These are phyloP conservation scores for Eclectus roratus DNA, from an alignment of 2,113 vertebrate species.

Conservation along the genomic window DNA sequence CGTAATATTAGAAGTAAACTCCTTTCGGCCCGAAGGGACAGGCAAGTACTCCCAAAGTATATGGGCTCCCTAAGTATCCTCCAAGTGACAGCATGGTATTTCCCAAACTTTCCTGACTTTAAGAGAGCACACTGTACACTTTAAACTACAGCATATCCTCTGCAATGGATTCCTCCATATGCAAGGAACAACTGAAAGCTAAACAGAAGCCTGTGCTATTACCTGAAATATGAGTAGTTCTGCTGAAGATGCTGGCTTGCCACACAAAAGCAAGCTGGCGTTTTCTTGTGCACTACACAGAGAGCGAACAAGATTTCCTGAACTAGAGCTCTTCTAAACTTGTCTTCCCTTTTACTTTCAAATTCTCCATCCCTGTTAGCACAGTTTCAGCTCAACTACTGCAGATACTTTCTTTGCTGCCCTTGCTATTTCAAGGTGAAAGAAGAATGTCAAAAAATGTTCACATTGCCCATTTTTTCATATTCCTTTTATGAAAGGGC, in stretches of 20 bases:
- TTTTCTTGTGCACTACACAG: background rate
- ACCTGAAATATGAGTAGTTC: background rate
- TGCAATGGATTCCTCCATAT: background rate
- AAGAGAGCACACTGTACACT: background rate
- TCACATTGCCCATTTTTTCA: background rate
- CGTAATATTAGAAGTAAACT: background rate
- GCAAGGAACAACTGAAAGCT: background rate
- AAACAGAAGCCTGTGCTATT: background rate
- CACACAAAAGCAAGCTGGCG: background rate
- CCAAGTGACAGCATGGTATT: rapidly evolving
- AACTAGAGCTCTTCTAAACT: background rate
- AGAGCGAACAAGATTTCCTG: background rate
- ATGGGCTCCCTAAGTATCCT: rapidly evolving
- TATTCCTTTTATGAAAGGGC: background rate
- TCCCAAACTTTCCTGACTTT: background rate
- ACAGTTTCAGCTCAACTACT: background rate
- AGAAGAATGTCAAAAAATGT: background rate
- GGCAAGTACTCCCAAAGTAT: background rate
- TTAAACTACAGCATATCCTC: background rate
- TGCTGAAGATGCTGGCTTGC: background rate
- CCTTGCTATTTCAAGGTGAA: background rate
- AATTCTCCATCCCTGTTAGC: background rate
- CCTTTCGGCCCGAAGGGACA: background rate
- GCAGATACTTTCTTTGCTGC: background rate
- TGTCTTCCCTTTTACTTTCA: background rate